A percentile compares a stretch with the other conserved stretches of the same genome.
phyloP scores from a whole-genome alignment of 2,797 vertebrate genomes.

The Prunella strophiata region DNA sequence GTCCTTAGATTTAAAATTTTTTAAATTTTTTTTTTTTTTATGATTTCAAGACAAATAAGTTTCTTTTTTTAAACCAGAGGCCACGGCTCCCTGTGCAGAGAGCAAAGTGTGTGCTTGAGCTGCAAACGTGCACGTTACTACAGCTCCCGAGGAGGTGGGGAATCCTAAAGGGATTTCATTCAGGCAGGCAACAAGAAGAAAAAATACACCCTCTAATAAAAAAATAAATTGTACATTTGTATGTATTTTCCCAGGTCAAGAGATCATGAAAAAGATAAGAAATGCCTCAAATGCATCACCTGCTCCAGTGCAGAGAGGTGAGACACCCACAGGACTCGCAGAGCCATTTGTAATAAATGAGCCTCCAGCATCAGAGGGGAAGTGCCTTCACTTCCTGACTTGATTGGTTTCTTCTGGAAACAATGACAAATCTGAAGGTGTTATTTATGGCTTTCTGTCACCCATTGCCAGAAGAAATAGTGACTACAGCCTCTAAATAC shows the following conservation, averaged over 20 bases:
- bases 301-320: neutral
- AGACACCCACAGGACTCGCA: neutral
- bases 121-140: accelerated
- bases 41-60: neutral
- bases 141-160: neutral
- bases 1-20: neutral
- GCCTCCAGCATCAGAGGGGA: neutral
- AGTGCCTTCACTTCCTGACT: slow-evolving; percentile 15
- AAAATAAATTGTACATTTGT: neutral
- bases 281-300: neutral
- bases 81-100: neutral
- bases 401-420: slow-evolving; percentile 35
- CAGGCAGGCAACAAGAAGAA: neutral
- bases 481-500: neutral
- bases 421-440: slow-evolving; percentile 33
- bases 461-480: neutral
- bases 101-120: neutral
- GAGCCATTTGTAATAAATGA: neutral
- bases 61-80: neutral
- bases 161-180: neutral
- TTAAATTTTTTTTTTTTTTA: neutral
- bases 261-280: neutral
- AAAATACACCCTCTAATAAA: neutral
- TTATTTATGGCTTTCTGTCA: slow-evolving; percentile 21
- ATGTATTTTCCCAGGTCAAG: neutral